phyloP scores from a whole-genome alignment of 2,113 vertebrate species.

The Shinisaurus crocodilurus region DNA sequence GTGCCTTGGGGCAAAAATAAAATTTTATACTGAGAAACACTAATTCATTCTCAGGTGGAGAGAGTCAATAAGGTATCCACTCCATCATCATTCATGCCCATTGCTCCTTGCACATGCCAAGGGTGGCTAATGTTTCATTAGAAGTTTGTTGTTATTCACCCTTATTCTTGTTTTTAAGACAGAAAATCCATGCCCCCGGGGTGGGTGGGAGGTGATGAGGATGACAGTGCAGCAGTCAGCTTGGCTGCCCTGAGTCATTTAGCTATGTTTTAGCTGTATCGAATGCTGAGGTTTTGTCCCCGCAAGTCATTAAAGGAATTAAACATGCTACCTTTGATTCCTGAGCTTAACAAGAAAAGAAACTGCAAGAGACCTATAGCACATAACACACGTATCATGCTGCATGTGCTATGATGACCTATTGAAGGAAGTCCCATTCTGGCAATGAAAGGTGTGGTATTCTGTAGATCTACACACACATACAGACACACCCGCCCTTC shows the following conservation, averaged over 20 bases:
- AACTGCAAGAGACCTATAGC: neutral
- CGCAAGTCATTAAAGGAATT: neutral
- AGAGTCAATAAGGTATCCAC: conserved; percentile 6
- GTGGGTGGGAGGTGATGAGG: accelerated
- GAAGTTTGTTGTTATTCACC: conserved; percentile 27
- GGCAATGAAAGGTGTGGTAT: neutral
- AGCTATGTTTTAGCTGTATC: neutral
- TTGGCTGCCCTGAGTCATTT: neutral
- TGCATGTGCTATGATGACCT: neutral
- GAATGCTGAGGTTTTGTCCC: neutral
- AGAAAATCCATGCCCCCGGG: conserved; percentile 44
- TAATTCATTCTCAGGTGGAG: conserved; percentile 56
- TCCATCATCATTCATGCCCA: neutral
- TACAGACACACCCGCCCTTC: neutral
- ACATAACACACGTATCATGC: accelerated
- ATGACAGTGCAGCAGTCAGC: accelerated
- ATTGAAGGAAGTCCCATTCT: neutral
- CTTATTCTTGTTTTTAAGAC: conserved; percentile 42
- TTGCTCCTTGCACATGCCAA: conserved; percentile 7
- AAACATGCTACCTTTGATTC: conserved; percentile 8
- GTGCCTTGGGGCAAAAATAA: conserved; percentile 47
- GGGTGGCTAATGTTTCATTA: conserved; percentile 32
- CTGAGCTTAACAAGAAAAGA: neutral
- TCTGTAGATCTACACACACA: neutral
- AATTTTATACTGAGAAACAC: conserved; percentile 54